Evolutionary conservation across 2,888 invertebrate species (phyloP).

Genomic region (Callinectes sapidus): DNA sequence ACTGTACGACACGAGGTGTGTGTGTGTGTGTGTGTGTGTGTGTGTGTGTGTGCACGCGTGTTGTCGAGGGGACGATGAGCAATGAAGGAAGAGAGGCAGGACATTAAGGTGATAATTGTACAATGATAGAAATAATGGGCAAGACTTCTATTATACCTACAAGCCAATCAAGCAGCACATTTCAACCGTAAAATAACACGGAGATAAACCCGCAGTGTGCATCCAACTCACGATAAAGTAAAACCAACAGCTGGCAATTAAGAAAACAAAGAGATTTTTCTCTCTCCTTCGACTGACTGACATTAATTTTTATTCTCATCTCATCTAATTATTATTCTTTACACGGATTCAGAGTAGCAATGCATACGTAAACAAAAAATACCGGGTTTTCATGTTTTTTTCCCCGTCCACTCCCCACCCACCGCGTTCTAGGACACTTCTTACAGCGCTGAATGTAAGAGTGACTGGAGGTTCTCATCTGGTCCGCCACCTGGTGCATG

Average conservation of each 20-base stretch:
- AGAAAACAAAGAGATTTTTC: not conserved
- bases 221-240: not conserved
- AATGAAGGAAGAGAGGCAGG: not conserved
- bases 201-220: not conserved
- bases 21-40: not conserved
- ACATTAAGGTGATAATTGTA: too few species aligned
- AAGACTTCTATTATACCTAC: not conserved
- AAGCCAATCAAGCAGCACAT: not conserved
- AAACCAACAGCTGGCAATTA: not conserved
- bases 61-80: not conserved
- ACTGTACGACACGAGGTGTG: not conserved
- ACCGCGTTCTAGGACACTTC: not conserved
- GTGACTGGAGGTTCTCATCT: not conserved
- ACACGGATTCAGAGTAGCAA: not conserved
- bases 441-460: not conserved
- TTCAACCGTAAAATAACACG: not conserved
- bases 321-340: slow-evolving; percentile 6
- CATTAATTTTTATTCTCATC: slow-evolving; percentile 2
- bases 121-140: not conserved
- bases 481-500: not conserved
- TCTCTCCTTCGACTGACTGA: not conserved
- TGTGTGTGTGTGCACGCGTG: not conserved
- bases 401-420: not conserved
- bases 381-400: not conserved
- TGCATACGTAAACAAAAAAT: not conserved